Conservation (phyloP, 2,113 vertebrate genomes). For the Sebastes fasciatus region DNA sequence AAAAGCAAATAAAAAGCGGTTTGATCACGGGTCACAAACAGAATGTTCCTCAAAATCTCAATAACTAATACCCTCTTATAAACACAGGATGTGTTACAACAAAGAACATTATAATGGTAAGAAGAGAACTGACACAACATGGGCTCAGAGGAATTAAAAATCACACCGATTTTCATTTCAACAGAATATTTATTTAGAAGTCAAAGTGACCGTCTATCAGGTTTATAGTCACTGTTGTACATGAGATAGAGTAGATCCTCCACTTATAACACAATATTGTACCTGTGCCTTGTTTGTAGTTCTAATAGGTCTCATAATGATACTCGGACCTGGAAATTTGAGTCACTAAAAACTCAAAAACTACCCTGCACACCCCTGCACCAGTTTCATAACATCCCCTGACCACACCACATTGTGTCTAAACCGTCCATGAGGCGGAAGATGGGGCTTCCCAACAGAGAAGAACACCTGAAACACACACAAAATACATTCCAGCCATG, state of each 20-base stretch:
- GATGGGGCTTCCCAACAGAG: conserved; percentile 76
- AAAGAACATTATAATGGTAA: neutral
- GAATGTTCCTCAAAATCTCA: neutral
- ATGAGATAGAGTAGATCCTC: neutral
- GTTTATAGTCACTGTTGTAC: neutral
- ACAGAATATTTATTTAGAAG: neutral
- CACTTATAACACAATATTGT: neutral
- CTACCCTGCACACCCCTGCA: neutral
- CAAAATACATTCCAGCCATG: too few relatives aligned
- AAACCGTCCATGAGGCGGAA: conserved; percentile 75
- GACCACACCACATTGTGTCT: conserved; percentile 73
- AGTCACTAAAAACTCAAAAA: neutral
- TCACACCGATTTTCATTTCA: neutral
- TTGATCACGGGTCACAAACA: neutral
- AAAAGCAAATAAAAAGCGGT: neutral
- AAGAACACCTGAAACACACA: conserved; percentile 80
- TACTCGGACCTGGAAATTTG: neutral
- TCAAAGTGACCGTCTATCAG: neutral
- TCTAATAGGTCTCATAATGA: neutral
- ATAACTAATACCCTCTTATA: neutral
- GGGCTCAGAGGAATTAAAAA: neutral
- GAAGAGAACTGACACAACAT: neutral
- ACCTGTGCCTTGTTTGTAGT: neutral
- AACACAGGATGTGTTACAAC: neutral
- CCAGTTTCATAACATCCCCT: conserved; percentile 71